Evolutionary conservation across 1,140 invertebrate species (phyloP).

Genomic region (Sitophilus oryzae): DNA sequence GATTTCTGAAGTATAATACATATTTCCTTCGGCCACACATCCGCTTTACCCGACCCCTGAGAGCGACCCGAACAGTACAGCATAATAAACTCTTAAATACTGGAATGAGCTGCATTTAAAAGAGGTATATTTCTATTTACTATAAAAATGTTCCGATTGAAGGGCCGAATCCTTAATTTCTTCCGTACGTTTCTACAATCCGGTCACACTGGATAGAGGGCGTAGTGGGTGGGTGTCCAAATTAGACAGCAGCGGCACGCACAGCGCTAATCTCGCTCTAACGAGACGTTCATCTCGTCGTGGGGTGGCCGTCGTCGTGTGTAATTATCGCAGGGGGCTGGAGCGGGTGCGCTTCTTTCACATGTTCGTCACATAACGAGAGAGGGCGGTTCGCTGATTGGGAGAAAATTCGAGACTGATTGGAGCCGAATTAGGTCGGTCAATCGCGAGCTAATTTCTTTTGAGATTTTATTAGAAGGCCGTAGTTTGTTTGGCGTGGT

Average conservation of each 20-base stretch:
- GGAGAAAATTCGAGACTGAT: background rate
- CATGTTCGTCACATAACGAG: background rate
- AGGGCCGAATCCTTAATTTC: no score
- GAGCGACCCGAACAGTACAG: no score
- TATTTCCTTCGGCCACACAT: no score
- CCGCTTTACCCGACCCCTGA: no score
- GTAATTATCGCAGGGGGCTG: background rate
- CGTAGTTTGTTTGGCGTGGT: no score
- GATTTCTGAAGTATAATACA: no score
- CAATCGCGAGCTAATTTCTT: background rate
- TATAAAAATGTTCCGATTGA: no score
- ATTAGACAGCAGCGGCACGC: background rate
- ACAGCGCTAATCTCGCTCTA: background rate
- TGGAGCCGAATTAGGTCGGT: background rate
- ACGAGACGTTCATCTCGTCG: background rate
- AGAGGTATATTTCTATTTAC: no score
- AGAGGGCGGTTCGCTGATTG: background rate
- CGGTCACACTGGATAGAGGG: no score
- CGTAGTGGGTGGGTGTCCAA: background rate
- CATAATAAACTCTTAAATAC: no score
- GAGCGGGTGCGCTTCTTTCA: background rate
- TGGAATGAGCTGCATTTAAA: no score
- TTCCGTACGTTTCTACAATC: no score
- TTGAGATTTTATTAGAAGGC: background rate
- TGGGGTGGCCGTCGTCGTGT: background rate